Base-by-base conservation (phyloP, 2,113 vertebrate species). In the Formicarius rufipectus region DNA sequence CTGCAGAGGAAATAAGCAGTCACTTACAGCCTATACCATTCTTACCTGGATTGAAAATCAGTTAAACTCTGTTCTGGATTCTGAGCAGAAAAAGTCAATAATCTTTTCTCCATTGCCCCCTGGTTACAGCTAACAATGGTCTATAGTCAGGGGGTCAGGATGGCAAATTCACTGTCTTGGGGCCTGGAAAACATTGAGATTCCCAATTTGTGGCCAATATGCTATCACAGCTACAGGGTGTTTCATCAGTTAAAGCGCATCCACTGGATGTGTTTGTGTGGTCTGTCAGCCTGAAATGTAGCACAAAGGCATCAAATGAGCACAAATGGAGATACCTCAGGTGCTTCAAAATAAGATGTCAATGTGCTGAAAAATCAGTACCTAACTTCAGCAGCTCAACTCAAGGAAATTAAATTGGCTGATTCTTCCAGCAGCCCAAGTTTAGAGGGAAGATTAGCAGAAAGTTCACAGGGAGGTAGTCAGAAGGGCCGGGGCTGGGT, bases 301-400 rank as follows among this genome's bases (percentile, higher is more conserved):
- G 63, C 82, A 84, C 79, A 50, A 52, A 86, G 64, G 76, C 33
- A 4, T 92, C 85, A 92, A 91, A 74, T 87, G 76, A 89, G 85
- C 14, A 11, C 81, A 92, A 87, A 89, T 87, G 84, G 86, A 93
- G 47, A 74, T 90, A 95, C 68, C 45, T 71, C 90, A 86, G 88
- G 92, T 84, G 75, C 83, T 90, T 89, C 79, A 83, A 92, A 95
- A 84, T 84, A 81, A 95, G 79, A 93, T 90, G 79, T 92, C 93
- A 84, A 60, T 67, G 24, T 52, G 47, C 72, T 95, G 90, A 90
- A 96, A 93, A 93, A 95, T 92, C 79, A 73, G 84, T 58, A 75
- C 47, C 75, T 50, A 42, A 66, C 63, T 93, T 59, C 45, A 90
- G 68, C 50, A 84, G 68, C 72, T 92, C 3, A 0, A 80, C 81